Base-by-base conservation (phyloP, 2,113 vertebrate genomes). In the Ciconia stormi region DNA sequence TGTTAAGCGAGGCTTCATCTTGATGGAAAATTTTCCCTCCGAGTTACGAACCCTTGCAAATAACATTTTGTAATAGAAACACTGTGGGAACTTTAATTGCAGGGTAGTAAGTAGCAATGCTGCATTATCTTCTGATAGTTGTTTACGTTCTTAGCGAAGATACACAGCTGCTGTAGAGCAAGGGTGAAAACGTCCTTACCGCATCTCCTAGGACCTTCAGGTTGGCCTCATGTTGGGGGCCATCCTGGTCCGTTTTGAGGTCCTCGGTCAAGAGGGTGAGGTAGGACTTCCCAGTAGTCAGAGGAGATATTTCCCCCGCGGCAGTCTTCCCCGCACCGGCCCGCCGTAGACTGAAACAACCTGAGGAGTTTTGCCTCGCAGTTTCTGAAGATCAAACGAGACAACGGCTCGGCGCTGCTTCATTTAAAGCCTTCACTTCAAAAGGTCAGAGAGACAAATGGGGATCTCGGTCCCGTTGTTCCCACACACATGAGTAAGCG, bases 31-130 rank as follows among this genome's bases (percentile, higher is more conserved):
- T 94, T 96, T 98, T 59, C 63, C 82, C 87, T 95, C 95, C 22
- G 56, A 94, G 89, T 96, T 95, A 93, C 72, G 78, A 98, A 95
- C 87, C 91, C 92, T 94, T 93, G 76, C 87, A 97, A 97, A 95
- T 95, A 92, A 78, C 0, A 1, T 47, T 98, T 97, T 69, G 25
- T 89, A 93, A 96, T 97, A 95, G 94, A 95, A 98, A 93, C 93
- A 56, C 88, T 97, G 91, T 72, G 92, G 97, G 95, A 89, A 91
- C 91, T 89, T 97, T 97, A 97, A 97, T 98, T 98, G 95, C 88
- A 97, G 97, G 95, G 97, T 94, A 97, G 97, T 97, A 98, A 98
- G 97, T 98, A 98, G 97, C 97, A 85, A 18, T 58, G 88, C 96
- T 79, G 87, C 94, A 40, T 97, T 97, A 96, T 97, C 95, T 97